Conservation (phyloP, 2,888 invertebrate genomes). For the Eupithecia insigniata region DNA sequence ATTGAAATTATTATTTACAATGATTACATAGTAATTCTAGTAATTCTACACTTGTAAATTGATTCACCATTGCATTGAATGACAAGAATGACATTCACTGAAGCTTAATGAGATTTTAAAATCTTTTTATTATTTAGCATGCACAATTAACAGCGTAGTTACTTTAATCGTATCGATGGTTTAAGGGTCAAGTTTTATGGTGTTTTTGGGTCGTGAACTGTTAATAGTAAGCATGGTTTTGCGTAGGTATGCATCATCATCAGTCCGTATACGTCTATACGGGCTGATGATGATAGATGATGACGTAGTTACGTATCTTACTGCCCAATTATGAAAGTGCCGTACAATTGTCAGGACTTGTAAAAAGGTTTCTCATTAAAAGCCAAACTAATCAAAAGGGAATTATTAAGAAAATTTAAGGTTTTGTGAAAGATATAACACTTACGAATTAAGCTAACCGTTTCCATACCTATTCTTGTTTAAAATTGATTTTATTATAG, state of each 20-base stretch:
- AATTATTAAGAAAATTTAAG: too few relatives aligned
- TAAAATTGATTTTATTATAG: too few relatives aligned
- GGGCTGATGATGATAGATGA: too few relatives aligned
- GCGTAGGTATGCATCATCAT: not conserved
- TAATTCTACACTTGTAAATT: slow-evolving; percentile 13
- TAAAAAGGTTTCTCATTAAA: too few relatives aligned
- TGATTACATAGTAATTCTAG: slow-evolving; percentile 63
- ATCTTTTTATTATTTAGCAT: slow-evolving; percentile 4
- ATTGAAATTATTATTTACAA: slow-evolving; percentile 78
- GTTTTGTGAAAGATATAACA: too few relatives aligned
- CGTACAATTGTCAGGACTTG: not conserved
- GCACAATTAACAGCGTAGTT: not conserved
- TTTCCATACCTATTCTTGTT: too few relatives aligned
- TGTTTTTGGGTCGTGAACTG: not conserved
- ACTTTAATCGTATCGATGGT: not conserved
- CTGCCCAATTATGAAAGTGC: not conserved
- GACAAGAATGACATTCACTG: slow-evolving; percentile 34
- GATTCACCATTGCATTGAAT: slow-evolving; percentile 38
- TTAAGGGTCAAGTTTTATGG: slow-evolving; percentile 1
- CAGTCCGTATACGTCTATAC: too few relatives aligned
- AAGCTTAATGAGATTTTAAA: slow-evolving; percentile 21
- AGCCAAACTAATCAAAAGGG: too few relatives aligned
- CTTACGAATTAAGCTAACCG: too few relatives aligned
- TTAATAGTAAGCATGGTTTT: not conserved
- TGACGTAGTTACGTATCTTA: too few relatives aligned